Base-by-base conservation (phyloP, 2,888 invertebrate species). In the Balanococcus diminutus region DNA sequence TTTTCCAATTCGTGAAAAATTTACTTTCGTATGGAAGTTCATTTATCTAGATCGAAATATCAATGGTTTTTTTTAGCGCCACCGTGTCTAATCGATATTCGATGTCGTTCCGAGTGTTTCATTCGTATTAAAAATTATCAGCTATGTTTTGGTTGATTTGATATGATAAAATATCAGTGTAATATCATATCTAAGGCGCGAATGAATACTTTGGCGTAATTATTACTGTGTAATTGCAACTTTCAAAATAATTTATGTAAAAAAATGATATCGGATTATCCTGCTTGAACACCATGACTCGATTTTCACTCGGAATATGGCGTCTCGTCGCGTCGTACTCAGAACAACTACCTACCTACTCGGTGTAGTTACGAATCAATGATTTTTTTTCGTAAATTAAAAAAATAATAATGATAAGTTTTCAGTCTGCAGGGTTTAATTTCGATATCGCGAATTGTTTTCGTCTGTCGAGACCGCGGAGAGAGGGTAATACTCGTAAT, bases 261-360 rank as follows among this genome's bases (percentile, higher is more conserved):
- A 67, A 75, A 75, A 75, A 75, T n/a, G n/a, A 61, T 75, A 75
- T 75, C 75, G 75, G 75, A 75, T 75, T 75, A 75, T 75, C 75
- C n/a, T 75, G 75, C 8, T 75, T 75, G 75, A 32, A 75, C 75
- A 75, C 75, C 75, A 75, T 75, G 75, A 75, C 75, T 75, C 32
- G 75, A 75, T 75, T 75, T 75, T 75, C 75, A 75, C 75, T 75
- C 16, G 9, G 19, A 32, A 75, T 25, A 51, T 19, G 5, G 36
- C 36, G 36, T 36, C 36, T 4, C 3, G 51, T 51, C 51, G 51
- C 61, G 61, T 67, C 56, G 56, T 56, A 42, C n/a, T n/a, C 4
- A 5, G 28, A 4, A 67, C 28, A 67, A 67, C 61, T 67, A 28
- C 22, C 25, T 31, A 3, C 75, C n/a, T n/a, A n/a, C n/a, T n/a